Evolutionary conservation across 2,888 invertebrate species (phyloP), one percentile per base, ranked within the genome.

Genomic region (Pantelozetes paolii): DNA sequence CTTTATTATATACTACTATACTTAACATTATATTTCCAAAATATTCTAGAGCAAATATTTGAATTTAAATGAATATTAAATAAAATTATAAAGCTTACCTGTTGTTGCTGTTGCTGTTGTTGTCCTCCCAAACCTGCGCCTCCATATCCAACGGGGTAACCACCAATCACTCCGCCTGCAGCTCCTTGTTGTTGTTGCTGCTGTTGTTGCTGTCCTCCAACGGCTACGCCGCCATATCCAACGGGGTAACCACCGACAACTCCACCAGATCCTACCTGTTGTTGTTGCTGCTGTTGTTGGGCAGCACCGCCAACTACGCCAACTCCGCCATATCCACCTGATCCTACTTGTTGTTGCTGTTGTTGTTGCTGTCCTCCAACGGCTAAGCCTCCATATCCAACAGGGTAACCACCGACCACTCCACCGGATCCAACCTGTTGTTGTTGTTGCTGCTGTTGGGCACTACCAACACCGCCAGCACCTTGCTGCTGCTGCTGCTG

Each of bases 391-490:
- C 50, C 50, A n/a, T 9, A 50, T n/a, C 18, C 50, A 50, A 3
- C 20, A 5, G 15, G 20, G 9, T 18, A 18, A 5, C 6, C 6
- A 36, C 6, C 36, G 5, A 11, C 36, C 50, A 50, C 6, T 50
- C 50, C 50, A 5, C 50, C 50, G 15, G 5, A 50, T 50, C 50
- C 13, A 26, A 3, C 57, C 20, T 6, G 26, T 5, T 28, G 23
- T 26, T n/a, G n/a, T 23, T 57, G 57, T 57, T 28, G 57, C 26
- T 57, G 57, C 57, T 57, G 57, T 15, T 57, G 57, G 26, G 57
- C n/a, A n/a, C 57, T 57, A 26, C 57, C 50, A 50, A 50, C 13
- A 26, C 23, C 57, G 6, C 5, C 23, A 2, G 26, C 20, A 8
- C 23, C 57, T 5, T 8, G 23, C 28, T 57, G 57, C 18, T 57